Evolutionary conservation across 2,888 invertebrate genomes (phyloP), one percentile per base, ranked within the genome.

Genomic region (Hipparchia semele): DNA sequence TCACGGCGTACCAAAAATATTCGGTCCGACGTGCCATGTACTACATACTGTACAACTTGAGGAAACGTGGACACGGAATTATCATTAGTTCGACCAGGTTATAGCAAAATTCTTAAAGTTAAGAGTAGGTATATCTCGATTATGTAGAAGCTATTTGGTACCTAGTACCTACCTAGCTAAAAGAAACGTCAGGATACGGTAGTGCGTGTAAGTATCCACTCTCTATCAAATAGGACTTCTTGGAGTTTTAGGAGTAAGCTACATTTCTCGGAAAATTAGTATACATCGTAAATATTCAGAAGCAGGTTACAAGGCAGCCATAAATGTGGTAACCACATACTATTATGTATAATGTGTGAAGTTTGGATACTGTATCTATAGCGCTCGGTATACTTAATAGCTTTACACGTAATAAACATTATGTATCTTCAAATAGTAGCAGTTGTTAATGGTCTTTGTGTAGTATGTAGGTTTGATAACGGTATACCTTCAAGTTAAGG

Each of bases 11-110:
- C 79, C 92, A 92, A 80, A 86, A 81, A 69, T 82, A 80, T 70
- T 84, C 87, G 0, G 85, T 90, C 12, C 77, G 82, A 10, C 83
- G 89, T 0, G 83, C 88, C 33, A 91, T 92, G 86, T 92, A 90
- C 79, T 80, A 71, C 74, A 90, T 92, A 72, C 78, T 92, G 45
- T 83, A 84, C 71, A 76, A 80, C 1, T 77, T 92, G 76, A 86
- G 80, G 77, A 86, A 82, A 73, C 84, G 84, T 1, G 92, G 90
- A 0, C 92, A 92, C 68, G 86, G 88, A 7, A 80, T 92, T 8
- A 76, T 88, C 23, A 78, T 87, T n/a, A 83, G 84, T 72, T 86
- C 90, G 23, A 83, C 82, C 83, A 87, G 81, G 92, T 91, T 78
- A 69, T 4, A 49, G 49, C 49, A 49, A 1, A 49, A 49, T 8